A percentile compares a stretch with the other conserved stretches of the same genome.
phyloP scores from a whole-genome alignment of 2,888 invertebrate genomes.

The Ichneumon xanthorius region DNA sequence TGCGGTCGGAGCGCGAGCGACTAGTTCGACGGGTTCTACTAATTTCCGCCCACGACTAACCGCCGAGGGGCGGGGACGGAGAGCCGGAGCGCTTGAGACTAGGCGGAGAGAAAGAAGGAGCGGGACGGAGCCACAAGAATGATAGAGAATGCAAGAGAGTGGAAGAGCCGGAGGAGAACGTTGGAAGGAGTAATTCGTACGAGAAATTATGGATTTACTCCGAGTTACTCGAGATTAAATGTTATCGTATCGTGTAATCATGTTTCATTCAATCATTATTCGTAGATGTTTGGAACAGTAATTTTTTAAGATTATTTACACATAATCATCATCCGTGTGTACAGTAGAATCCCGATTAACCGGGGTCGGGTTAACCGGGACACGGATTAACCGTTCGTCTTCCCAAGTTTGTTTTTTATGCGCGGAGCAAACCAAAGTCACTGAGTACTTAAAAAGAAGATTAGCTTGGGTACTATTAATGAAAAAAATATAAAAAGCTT shows the following conservation, averaged over 20 bases:
- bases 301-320: background rate
- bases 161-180: background rate
- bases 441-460: too few relatives aligned
- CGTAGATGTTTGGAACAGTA: background rate
- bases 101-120: constrained; percentile 12
- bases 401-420: too few relatives aligned
- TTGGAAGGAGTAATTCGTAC: background rate
- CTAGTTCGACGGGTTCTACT: constrained; percentile 80
- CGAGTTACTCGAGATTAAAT: background rate
- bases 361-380: too few relatives aligned
- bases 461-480: too few relatives aligned
- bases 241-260: background rate
- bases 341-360: too few relatives aligned
- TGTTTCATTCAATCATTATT: too few relatives aligned
- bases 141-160: background rate
- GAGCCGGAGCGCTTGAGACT: constrained; percentile 38
- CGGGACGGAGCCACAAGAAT: background rate
- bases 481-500: too few relatives aligned
- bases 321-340: background rate
- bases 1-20: constrained; percentile 76
- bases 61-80: constrained; percentile 57
- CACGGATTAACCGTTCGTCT: too few relatives aligned
- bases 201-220: background rate
- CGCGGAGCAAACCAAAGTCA: too few relatives aligned
- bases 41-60: constrained; percentile 81